Base-by-base conservation (phyloP, 2,797 vertebrate species). In the Galago senegalensis region DNA sequence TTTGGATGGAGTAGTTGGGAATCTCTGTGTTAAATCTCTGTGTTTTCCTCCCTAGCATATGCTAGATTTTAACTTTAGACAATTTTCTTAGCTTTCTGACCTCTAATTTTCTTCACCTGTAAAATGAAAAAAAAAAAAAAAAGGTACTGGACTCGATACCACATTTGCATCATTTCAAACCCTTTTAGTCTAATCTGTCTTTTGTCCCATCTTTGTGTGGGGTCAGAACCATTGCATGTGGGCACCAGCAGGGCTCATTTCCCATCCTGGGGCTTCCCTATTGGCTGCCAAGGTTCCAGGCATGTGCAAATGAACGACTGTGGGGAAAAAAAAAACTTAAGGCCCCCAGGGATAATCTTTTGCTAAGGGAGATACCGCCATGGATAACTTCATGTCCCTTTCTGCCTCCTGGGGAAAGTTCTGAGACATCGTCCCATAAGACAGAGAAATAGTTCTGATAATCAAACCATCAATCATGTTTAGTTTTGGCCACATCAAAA, bases 101-200 rank as follows among this genome's bases (percentile, higher is more conserved):
- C 20, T 34, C 89, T 21, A 34, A 58, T 27, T 88, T 81, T 80
- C 25, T 73, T 72, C 3, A 69, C 29, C 3, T 95, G 37, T 67
- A 40, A 77, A 77, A 49, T 73, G 12, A 34, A 69, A 61, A 31
- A 61, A 61, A 27, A 61, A 27, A 67, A 60, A 29, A 56, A 73
- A 83, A 0, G 34, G 0, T n/a, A 75, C 85, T 31, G 58, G 56
- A 76, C 29, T 60, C 60, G 53, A 13, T 27, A 61, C 0, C 13
- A 67, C 4, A 75, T 95, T 18, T 65, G 31, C 14, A 67, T 70
- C 4, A 23, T 90, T 87, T 88, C 75, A 72, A 70, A 82, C 13
- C n/a, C 2, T 40, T 18, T 53, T 16, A 10, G 25, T 16, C 11
- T 86, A 37, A 10, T 8, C 53, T 25, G 13, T 34, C 17, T 72